These are phyloP conservation scores for Leucophenga varia DNA, from an alignment of 1,140 invertebrate genomes.

Conservation along the genomic window DNA sequence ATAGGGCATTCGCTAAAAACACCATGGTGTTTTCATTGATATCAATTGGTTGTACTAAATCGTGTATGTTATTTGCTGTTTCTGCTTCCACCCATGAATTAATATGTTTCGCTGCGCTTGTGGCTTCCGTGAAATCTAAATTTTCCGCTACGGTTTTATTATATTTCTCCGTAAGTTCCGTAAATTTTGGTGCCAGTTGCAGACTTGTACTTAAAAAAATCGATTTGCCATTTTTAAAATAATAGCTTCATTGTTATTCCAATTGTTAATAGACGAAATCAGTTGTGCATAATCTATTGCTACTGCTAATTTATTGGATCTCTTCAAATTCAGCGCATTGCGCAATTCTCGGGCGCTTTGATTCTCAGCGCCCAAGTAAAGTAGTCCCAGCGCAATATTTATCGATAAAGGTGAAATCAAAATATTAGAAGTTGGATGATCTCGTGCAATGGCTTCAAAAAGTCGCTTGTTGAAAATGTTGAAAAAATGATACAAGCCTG, in stretches of 20 bases:
- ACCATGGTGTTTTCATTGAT: slow-evolving; percentile 54
- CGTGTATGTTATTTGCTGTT: slow-evolving; percentile 65
- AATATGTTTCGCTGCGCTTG: slow-evolving; percentile 57
- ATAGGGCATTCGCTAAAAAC: slow-evolving; percentile 66
- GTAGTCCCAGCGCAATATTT: too few relatives aligned
- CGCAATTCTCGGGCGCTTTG: too few relatives aligned
- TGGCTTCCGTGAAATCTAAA: slow-evolving; percentile 58
- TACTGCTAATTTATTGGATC: too few relatives aligned
- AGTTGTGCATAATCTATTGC: too few relatives aligned
- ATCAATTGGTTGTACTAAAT: slow-evolving; percentile 59
- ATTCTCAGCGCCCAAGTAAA: too few relatives aligned
- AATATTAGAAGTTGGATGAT: too few relatives aligned
- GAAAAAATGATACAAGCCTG: too few relatives aligned
- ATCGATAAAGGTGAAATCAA: too few relatives aligned
- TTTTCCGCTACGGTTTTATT: slow-evolving; percentile 52
- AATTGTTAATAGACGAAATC: too few relatives aligned
- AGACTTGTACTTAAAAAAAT: slow-evolving; percentile 30
- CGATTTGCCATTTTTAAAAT: slow-evolving; percentile 33
- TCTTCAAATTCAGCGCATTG: too few relatives aligned
- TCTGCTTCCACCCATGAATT: slow-evolving; percentile 65
- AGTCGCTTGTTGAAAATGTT: too few relatives aligned
- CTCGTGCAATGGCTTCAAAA: too few relatives aligned
- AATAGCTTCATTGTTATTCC: slow-evolving; percentile 10
- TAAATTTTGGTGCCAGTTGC: slow-evolving; percentile 24
- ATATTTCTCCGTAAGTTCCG: slow-evolving; percentile 24